phyloP scores from a whole-genome alignment of 1,140 invertebrate species.

The Neodiprion fabricii region DNA sequence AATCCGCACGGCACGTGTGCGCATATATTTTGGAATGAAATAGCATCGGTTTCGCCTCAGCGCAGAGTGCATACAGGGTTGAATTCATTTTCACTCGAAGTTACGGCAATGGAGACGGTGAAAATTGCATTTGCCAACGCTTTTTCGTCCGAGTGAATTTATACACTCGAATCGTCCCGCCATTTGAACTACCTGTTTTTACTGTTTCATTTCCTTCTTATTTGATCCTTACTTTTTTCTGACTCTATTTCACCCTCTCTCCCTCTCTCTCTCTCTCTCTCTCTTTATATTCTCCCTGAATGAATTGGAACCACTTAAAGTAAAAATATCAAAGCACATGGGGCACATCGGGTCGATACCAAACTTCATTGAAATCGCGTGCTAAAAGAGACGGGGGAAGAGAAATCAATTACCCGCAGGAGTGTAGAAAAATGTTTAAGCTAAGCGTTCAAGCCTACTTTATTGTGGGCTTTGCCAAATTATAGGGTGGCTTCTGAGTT shows the following conservation, averaged over 20 bases:
- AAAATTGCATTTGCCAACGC: no score
- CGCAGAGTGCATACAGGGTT: no score
- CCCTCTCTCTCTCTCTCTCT: not conserved
- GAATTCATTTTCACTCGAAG: no score
- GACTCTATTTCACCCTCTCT: not conserved
- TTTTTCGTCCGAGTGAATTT: no score
- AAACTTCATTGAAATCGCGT: slow-evolving; percentile 2
- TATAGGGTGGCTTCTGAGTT: not conserved
- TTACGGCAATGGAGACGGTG: no score
- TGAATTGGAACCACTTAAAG: not conserved
- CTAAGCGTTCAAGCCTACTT: slow-evolving; percentile 5
- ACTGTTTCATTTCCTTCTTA: no score
- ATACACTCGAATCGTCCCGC: no score
- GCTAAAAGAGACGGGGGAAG: not conserved
- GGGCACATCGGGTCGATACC: not conserved
- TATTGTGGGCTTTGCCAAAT: slow-evolving; percentile 5
- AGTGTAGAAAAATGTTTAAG: slow-evolving; percentile 1
- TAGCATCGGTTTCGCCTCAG: no score
- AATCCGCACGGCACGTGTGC: no score
- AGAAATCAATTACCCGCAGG: not conserved
- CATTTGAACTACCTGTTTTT: no score
- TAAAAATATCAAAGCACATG: not conserved
- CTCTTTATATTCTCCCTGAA: not conserved
- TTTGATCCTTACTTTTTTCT: no score
- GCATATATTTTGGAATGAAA: no score